A percentile compares a stretch with the other conserved stretches of the same genome.
phyloP scores from a whole-genome alignment of 1,140 invertebrate species.

The Cotesia glomerata region DNA sequence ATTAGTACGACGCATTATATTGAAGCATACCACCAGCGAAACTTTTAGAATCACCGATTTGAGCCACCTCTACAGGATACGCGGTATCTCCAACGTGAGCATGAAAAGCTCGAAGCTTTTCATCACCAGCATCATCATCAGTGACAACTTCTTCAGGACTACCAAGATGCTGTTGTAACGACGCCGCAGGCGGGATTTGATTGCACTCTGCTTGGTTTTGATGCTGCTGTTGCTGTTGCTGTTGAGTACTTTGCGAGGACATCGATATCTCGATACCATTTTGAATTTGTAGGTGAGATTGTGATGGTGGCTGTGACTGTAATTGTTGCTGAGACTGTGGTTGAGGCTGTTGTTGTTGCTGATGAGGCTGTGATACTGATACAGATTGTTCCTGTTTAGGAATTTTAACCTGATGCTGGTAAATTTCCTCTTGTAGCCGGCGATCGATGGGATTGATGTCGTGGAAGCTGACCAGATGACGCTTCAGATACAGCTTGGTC shows the following conservation, averaged over 20 bases:
- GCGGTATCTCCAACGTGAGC: slow-evolving; percentile 46
- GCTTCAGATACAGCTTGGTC: slow-evolving; percentile 77
- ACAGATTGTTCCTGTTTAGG: slow-evolving; percentile 41
- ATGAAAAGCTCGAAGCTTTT: slow-evolving; percentile 43
- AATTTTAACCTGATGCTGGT: slow-evolving; percentile 54
- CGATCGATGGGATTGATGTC: slow-evolving; percentile 61
- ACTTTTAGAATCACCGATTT: slow-evolving; percentile 50
- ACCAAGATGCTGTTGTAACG: slow-evolving; percentile 14
- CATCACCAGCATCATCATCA: slow-evolving; percentile 25
- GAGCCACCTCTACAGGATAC: slow-evolving; percentile 51
- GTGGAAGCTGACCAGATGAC: slow-evolving; percentile 71
- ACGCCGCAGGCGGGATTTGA: slow-evolving; percentile 33
- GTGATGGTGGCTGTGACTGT: slow-evolving; percentile 3
- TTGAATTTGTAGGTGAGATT: not conserved
- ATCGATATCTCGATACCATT: slow-evolving; percentile 10
- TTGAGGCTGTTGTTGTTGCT: slow-evolving; percentile 14
- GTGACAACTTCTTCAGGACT: slow-evolving; percentile 21
- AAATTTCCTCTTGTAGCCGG: slow-evolving; percentile 60
- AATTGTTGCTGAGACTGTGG: not conserved
- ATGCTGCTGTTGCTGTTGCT: not conserved
- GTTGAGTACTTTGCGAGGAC: not conserved
- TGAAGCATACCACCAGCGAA: slow-evolving; percentile 55
- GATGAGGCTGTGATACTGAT: slow-evolving; percentile 34
- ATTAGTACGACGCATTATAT: slow-evolving; percentile 61
- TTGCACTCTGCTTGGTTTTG: slow-evolving; percentile 31